phyloP scores from a whole-genome alignment of 2,113 vertebrate genomes.

The Vireo altiloquus region DNA sequence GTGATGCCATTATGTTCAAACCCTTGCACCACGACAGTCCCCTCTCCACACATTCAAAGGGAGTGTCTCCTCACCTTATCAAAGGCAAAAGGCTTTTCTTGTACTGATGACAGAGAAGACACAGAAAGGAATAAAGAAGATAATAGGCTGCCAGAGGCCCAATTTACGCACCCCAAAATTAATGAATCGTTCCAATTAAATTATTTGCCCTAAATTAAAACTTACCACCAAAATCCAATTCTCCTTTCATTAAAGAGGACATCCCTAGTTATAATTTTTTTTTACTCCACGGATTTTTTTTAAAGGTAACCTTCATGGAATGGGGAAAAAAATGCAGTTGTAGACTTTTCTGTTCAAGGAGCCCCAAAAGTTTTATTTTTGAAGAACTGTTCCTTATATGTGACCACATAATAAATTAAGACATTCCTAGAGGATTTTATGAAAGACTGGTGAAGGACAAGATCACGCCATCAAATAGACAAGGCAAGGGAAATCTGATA shows the following conservation, averaged over 20 bases:
- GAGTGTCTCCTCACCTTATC: background rate
- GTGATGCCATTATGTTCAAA: background rate
- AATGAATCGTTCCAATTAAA: conserved; percentile 60
- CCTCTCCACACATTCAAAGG: background rate
- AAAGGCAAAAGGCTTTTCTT: background rate
- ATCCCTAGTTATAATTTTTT: background rate
- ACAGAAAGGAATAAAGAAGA: background rate
- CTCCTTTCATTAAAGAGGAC: conserved; percentile 41
- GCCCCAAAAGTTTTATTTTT: background rate
- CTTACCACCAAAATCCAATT: conserved; percentile 37
- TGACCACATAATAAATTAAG: background rate
- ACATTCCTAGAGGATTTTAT: background rate
- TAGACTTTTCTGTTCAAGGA: background rate
- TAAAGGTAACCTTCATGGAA: conserved; percentile 14
- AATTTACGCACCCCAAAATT: conserved; percentile 2
- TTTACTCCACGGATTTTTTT: background rate
- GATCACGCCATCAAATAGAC: background rate
- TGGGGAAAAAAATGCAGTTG: background rate
- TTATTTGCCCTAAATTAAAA: conserved; percentile 62
- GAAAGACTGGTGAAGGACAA: background rate
- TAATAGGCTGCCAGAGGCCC: conserved; percentile 49
- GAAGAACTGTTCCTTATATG: background rate
- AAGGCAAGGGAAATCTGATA: background rate
- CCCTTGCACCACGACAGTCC: background rate
- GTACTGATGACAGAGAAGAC: background rate